Percentiles rank a stretch among this genome's conserved stretches.
phyloP scores from a whole-genome alignment of 1,140 invertebrate species.

The Drosophila erecta region DNA sequence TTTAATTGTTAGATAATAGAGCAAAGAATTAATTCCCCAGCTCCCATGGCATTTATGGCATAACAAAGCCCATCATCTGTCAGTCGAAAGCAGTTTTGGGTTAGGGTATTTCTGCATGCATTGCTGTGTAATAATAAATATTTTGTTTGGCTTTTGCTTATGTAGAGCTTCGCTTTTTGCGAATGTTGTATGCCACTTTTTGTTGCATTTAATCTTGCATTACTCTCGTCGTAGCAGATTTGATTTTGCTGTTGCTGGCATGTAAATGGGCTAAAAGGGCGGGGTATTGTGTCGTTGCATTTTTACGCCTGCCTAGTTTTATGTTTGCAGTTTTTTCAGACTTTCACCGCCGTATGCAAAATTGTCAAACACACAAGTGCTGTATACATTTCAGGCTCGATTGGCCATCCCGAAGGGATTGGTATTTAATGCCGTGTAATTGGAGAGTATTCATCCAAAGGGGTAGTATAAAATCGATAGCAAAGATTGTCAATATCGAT shows the following conservation, averaged over 20 bases:
- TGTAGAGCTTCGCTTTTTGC: conserved; percentile 39
- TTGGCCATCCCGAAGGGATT: conserved; percentile 12
- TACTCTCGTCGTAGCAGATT: conserved; percentile 69
- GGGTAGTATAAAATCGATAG: not conserved
- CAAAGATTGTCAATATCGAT: too few species aligned
- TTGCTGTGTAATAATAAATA: conserved; percentile 79
- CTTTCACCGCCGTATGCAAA: conserved; percentile 63
- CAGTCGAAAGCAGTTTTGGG: conserved; percentile 6
- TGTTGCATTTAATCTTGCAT: conserved; percentile 71
- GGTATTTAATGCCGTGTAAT: conserved; percentile 1
- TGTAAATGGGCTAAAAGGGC: conserved; percentile 63
- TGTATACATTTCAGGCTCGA: conserved; percentile 23
- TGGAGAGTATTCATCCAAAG: not conserved
- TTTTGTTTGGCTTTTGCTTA: conserved; percentile 68
- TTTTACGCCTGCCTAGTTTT: conserved; percentile 68
- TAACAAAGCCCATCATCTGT: conserved; percentile 16
- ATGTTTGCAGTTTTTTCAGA: conserved; percentile 46
- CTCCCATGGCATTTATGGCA: conserved; percentile 17
- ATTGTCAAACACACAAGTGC: conserved; percentile 30
- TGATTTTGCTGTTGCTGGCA: conserved; percentile 54
- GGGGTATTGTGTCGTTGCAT: conserved; percentile 39
- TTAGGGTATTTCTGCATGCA: conserved; percentile 31
- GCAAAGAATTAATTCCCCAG: conserved; percentile 17
- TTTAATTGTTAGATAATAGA: conserved; percentile 29
- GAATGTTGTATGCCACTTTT: conserved; percentile 34